Evolutionary conservation across 1,140 invertebrate genomes (phyloP).

Genomic region (Samia ricini): DNA sequence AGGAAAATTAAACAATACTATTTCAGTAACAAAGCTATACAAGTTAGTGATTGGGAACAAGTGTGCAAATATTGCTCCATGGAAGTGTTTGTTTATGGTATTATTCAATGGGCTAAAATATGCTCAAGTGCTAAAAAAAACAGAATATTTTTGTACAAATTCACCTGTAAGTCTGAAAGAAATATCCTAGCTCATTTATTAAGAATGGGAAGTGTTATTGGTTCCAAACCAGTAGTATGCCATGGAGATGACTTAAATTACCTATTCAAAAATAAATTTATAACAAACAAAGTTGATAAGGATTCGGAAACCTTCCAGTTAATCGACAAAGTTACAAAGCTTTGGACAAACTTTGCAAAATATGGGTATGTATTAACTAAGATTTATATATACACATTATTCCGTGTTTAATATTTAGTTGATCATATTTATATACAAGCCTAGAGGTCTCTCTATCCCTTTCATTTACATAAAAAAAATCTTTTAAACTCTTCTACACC

Average conservation of each 20-base stretch:
- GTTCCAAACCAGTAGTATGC: slow-evolving; percentile 16
- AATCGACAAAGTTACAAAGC: slow-evolving; percentile 30
- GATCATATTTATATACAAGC: no score
- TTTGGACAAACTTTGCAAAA: slow-evolving; percentile 50
- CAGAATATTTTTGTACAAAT: slow-evolving; percentile 36
- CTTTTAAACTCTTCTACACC: no score
- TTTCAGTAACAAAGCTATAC: slow-evolving; percentile 17
- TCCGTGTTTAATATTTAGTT: no score
- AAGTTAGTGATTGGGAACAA: slow-evolving; percentile 17
- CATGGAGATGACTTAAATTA: slow-evolving; percentile 42
- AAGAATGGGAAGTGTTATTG: slow-evolving; percentile 14
- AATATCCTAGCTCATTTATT: slow-evolving; percentile 20
- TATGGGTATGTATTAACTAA: slow-evolving; percentile 30
- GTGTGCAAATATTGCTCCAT: slow-evolving; percentile 18
- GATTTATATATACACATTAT: no score
- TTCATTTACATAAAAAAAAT: no score
- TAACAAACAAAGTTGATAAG: slow-evolving; percentile 18
- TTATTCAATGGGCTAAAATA: slow-evolving; percentile 25
- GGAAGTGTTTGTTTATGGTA: slow-evolving; percentile 18
- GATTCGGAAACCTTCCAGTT: slow-evolving; percentile 23
- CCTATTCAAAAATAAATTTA: slow-evolving; percentile 26
- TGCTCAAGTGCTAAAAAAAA: slow-evolving; percentile 19
- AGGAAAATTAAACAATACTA: slow-evolving; percentile 29
- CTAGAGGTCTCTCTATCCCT: no score
- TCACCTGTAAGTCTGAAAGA: slow-evolving; percentile 30